Evolutionary conservation across 2,113 vertebrate genomes (phyloP), one percentile per base, ranked within the genome.

Genomic region (Ochotona princeps): DNA sequence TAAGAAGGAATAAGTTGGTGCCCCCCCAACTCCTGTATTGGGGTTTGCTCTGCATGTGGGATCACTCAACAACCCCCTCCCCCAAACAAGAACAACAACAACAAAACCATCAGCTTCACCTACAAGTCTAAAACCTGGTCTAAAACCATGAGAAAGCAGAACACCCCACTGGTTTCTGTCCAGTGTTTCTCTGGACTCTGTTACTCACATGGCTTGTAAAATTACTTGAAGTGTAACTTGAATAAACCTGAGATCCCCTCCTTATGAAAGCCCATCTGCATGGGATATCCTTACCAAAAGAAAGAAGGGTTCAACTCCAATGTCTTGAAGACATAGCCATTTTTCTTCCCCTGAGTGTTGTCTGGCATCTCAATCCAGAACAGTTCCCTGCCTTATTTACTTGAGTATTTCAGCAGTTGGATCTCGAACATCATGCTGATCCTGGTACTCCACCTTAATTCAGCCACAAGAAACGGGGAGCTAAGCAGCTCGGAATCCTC

Each of bases 221-320:
- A 87, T 79, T 44, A 83, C 65, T 87, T 76, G 23, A 93, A 92
- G 83, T 80, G n/a, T 75, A 85, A 83, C 15, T 75, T 83, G 78
- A 92, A 80, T 92, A 70, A 90, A 35, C 0, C 20, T 47, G 25
- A 94, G 26, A 21, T 18, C 38, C 57, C 35, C 92, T 25, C n/a
- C 57, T 66, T 32, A 18, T 21, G 17, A 89, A 87, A 26, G n/a
- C 70, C 26, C 63, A 47, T 75, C 73, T 75, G 75, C 20, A 63
- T 2, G 1, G 63, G 6, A 25, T 32, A 7, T 84, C 35, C 79
- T 60, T 26, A 12, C 89, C 60, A 83, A 94, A 82, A 75, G 63
- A 94, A 79, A 85, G 7, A 26, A 26, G 78, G 78, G 11, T 69
- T 67, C 47, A 92, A 88, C 57, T 63, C 79, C 72, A 67, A n/a